Evolutionary conservation across 2,797 vertebrate genomes (phyloP).

Genomic region (Eulemur coronatus): DNA sequence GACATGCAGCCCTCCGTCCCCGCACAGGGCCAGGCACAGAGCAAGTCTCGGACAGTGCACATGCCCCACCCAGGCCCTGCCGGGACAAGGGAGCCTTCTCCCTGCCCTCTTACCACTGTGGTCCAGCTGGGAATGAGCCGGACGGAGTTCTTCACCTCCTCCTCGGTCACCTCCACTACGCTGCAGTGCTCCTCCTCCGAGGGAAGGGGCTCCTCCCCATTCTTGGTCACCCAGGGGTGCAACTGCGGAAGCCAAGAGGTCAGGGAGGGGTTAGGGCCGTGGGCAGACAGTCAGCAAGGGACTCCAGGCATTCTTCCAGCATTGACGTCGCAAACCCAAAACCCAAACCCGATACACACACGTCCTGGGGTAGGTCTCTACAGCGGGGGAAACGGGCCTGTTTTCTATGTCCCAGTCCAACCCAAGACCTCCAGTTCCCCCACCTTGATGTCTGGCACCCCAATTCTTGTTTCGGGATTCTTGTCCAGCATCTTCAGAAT

Average conservation of each 20-base stretch:
- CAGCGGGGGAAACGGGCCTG: not conserved
- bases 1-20: not conserved
- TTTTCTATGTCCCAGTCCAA: not conserved
- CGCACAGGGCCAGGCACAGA: not conserved
- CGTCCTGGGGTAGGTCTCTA: not conserved
- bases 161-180: slow-evolving; percentile 96
- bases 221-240: slow-evolving; percentile 93
- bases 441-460: slow-evolving; percentile 96
- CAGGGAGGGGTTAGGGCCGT: not conserved
- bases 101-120: slow-evolving; percentile 91
- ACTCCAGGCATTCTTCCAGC: not conserved
- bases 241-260: slow-evolving; percentile 80
- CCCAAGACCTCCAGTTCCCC: not conserved
- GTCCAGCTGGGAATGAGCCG: slow-evolving; percentile 96
- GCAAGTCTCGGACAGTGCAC: not conserved
- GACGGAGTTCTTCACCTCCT: slow-evolving; percentile 98
- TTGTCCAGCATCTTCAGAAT: slow-evolving; percentile 96
- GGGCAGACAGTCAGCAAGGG: not conserved
- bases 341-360: not conserved
- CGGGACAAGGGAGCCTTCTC: not conserved
- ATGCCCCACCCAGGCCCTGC: not conserved
- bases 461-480: slow-evolving; percentile 94
- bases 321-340: not conserved
- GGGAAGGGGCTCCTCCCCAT: slow-evolving; percentile 90
- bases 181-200: slow-evolving; percentile 97